Evolutionary conservation across 2,113 vertebrate species (phyloP).

Genomic region (Stigmatopora nigra): DNA sequence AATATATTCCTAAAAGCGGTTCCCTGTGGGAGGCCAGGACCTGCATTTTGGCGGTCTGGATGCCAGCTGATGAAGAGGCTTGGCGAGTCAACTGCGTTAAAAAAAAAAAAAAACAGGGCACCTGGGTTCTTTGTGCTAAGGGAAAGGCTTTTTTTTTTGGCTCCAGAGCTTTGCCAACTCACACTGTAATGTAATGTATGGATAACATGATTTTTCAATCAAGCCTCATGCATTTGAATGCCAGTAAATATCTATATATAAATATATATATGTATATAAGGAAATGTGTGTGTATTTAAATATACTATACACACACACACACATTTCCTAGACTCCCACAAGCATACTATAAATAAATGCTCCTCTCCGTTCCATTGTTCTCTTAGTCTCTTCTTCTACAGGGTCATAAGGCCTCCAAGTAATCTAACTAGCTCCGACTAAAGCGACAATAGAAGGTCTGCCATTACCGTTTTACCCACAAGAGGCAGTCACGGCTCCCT

Average conservation of each 20-base stretch:
- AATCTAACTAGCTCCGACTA: constrained; percentile 63
- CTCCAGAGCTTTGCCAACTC: constrained; percentile 8
- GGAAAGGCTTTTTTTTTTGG: constrained; percentile 17
- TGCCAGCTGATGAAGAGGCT: constrained; percentile 59
- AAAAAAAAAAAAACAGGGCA: constrained; percentile 61
- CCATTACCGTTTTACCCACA: constrained; percentile 56
- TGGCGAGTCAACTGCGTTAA: constrained; percentile 51
- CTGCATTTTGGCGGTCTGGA: constrained; percentile 45
- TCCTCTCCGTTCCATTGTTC: constrained; percentile 48
- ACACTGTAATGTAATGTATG: background rate
- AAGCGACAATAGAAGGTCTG: constrained; percentile 54
- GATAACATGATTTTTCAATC: constrained; percentile 35
- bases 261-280: background rate
- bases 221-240: constrained; percentile 20
- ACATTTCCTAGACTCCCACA: constrained; percentile 35
- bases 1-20: background rate
- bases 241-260: constrained; percentile 9
- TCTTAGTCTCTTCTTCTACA: constrained; percentile 40
- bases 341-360: constrained; percentile 37
- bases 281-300: background rate
- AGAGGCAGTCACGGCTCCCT: constrained; percentile 48
- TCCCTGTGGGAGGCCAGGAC: constrained; percentile 20
- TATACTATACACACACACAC: background rate
- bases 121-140: constrained; percentile 53
- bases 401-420: constrained; percentile 62